Percentiles rank a stretch among this genome's conserved stretches.
Conservation (phyloP, 2,888 invertebrate genomes). For the Sipha maydis region DNA sequence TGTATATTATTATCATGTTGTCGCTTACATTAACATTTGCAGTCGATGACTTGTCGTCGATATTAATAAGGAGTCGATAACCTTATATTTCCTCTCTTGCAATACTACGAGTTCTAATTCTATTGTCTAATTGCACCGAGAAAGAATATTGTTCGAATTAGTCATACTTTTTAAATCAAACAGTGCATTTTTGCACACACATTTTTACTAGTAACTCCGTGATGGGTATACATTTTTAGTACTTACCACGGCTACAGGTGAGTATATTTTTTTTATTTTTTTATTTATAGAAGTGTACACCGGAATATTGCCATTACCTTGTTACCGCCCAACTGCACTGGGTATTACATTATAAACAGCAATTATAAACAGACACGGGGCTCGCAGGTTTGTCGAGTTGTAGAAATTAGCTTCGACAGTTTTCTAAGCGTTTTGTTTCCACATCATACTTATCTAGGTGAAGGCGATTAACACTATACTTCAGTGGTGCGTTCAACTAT, state of each 20-base stretch:
- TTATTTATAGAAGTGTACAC: background rate
- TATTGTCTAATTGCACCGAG: background rate
- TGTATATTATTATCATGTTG: conserved; percentile 23
- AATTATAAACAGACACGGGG: background rate
- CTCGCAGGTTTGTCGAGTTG: conserved; percentile 4
- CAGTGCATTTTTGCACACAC: background rate
- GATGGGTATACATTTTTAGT: too few relatives aligned
- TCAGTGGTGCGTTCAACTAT: conserved; percentile 49
- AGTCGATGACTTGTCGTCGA: conserved; percentile 48
- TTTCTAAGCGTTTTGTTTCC: conserved; percentile 42
- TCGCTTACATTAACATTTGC: conserved; percentile 21
- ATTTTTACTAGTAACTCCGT: too few relatives aligned
- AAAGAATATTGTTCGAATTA: conserved; percentile 10
- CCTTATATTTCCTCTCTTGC: conserved; percentile 19
- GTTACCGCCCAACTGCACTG: background rate
- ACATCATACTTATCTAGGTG: conserved; percentile 50
- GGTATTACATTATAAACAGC: background rate
- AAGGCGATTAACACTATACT: conserved; percentile 44
- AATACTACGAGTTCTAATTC: conserved; percentile 1
- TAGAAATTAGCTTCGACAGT: conserved; percentile 26
- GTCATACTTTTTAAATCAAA: background rate
- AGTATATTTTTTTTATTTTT: too few relatives aligned
- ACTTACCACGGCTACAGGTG: too few relatives aligned
- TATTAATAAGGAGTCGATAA: conserved; percentile 42
- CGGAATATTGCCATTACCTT: too few relatives aligned